Conservation (phyloP, 2,888 invertebrate species). For the Diplolepis rosae region DNA sequence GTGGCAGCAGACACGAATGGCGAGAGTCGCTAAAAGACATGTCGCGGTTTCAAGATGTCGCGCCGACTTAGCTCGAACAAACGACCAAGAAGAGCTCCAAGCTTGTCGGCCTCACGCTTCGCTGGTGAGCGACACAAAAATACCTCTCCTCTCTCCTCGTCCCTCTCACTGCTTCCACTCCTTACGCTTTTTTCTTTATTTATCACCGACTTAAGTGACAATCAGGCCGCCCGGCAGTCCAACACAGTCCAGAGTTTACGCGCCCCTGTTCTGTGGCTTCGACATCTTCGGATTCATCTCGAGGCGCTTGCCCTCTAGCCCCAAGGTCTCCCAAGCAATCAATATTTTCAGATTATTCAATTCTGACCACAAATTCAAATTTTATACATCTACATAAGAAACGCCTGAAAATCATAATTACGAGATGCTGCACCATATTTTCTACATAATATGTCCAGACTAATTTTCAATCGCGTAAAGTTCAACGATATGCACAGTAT, state of each 20-base stretch:
- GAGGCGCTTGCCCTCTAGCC: background rate
- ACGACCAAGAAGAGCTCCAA: slow-evolving; percentile 66
- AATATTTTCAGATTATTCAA: too few relatives aligned
- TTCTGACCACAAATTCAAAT: too few relatives aligned
- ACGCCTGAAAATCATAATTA: too few relatives aligned
- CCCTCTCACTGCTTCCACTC: slow-evolving; percentile 5
- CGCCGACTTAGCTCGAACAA: slow-evolving; percentile 67
- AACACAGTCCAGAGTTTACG: slow-evolving; percentile 37
- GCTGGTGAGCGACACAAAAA: slow-evolving; percentile 62
- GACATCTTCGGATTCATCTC: slow-evolving; percentile 5
- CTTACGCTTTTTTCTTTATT: slow-evolving; percentile 40
- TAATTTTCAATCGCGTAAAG: background rate
- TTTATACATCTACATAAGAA: too few relatives aligned
- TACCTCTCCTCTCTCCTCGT: slow-evolving; percentile 37
- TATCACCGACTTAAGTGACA: slow-evolving; percentile 41
- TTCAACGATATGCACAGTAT: slow-evolving; percentile 10
- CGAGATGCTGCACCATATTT: too few relatives aligned
- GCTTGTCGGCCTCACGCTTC: slow-evolving; percentile 72
- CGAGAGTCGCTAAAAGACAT: slow-evolving; percentile 58
- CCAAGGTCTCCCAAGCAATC: slow-evolving; percentile 7
- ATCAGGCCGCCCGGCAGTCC: slow-evolving; percentile 34
- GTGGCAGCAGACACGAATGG: slow-evolving; percentile 46
- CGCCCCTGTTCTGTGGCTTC: slow-evolving; percentile 18
- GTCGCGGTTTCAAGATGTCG: slow-evolving; percentile 72
- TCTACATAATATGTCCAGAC: too few relatives aligned